Base-by-base conservation (phyloP, 2,113 vertebrate species). In the Bufo bufo region DNA sequence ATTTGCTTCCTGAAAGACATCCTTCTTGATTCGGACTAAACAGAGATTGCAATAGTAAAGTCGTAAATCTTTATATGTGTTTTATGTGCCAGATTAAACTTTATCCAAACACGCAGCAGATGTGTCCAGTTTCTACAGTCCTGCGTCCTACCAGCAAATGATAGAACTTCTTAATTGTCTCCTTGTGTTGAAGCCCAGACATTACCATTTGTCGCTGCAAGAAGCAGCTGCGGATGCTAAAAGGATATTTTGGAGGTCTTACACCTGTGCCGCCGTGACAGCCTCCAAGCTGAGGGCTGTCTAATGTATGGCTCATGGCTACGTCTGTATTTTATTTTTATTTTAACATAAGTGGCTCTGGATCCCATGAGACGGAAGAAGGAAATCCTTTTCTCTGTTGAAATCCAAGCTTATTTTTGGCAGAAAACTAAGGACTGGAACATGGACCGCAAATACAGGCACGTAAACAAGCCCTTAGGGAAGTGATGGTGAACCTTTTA, bases 1-100 rank as follows among this genome's bases (percentile, higher is more conserved):
- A 80, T 78, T 86, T 77, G 63, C 77, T 87, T 87, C 77, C 77
- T 80, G 77, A 80, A 80, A 47, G 77, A 69, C 61, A 75, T 80
- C 77, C 85, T 65, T 7, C 59, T 65, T 43, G 75, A 66, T 13
- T 65, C 6, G 66, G 52, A 58, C 75, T 47, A 71, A 69, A 79
- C 17, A 66, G 50, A 66, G 47, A 86, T 66, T 86, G 56, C 58
- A 80, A 13, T 79, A 54, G 59, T 77, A 80, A 58, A 69, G 47
- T 4, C 16, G 4, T 45, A 80, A 77, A 49, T 63, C 43, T 56
- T 74, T 16, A 56, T 84, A 72, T 58, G 69, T 59, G 69, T 85
- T 74, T 52, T 58, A 74, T 85, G 66, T 59, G 83, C 71, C 84
- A 85, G 66, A 85, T 77, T 85, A 74, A 74, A 85, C 33, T 85